Conservation (phyloP, 2,113 vertebrate genomes). For the Falcunculus frontatus region DNA sequence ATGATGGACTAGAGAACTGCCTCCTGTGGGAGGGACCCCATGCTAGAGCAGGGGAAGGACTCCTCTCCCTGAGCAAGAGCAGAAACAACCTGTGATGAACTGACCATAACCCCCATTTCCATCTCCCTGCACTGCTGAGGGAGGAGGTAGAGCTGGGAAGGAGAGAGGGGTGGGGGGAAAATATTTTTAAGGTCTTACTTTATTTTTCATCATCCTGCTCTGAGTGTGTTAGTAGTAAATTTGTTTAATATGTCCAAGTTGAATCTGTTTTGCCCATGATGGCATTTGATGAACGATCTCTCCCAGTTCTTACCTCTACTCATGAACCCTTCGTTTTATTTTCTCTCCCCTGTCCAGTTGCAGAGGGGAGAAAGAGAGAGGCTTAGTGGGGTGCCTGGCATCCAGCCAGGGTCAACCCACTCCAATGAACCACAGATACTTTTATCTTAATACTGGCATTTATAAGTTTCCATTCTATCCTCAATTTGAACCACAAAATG, state of each 20-base stretch:
- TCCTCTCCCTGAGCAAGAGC: neutral
- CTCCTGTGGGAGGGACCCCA: neutral
- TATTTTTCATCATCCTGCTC: neutral
- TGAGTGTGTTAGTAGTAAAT: neutral
- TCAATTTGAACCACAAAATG: neutral
- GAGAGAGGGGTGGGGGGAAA: no score
- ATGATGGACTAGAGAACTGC: neutral
- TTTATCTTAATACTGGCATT: neutral
- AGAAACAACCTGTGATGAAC: neutral
- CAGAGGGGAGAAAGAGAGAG: neutral
- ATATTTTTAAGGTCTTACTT: neutral
- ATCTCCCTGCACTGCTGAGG: neutral
- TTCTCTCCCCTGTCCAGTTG: neutral
- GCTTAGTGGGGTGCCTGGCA: neutral
- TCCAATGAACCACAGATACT: neutral
- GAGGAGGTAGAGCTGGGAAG: neutral
- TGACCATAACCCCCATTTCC: neutral
- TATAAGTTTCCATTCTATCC: neutral
- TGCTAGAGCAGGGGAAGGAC: accelerated
- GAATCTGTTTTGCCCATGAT: neutral
- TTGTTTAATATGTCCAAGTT: neutral
- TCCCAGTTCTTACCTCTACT: neutral
- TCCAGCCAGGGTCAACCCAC: neutral
- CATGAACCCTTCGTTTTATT: neutral
- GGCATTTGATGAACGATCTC: neutral